A percentile compares a stretch with the other conserved stretches of the same genome.
phyloP scores from a whole-genome alignment of 2,113 vertebrate genomes.

The Rana temporaria region DNA sequence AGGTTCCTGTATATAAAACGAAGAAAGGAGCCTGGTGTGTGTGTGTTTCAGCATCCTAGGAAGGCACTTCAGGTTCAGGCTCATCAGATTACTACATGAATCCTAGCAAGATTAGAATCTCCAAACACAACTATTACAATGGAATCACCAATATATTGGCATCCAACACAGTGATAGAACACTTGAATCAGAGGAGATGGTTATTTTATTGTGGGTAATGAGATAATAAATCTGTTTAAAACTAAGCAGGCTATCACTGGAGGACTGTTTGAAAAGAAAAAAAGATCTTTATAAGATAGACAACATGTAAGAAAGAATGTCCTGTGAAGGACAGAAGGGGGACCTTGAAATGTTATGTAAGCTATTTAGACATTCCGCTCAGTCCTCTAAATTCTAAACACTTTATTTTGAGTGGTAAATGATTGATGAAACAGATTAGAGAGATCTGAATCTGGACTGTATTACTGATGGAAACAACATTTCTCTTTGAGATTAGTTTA shows the following conservation, averaged over 20 bases:
- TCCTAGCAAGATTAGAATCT: no score
- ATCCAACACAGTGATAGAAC: no score
- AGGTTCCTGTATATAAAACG: no score
- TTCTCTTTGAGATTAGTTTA: conserved; percentile 39
- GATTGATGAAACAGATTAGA: conserved; percentile 50
- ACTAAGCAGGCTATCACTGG: background rate
- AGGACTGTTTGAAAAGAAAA: background rate
- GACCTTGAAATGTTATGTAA: conserved; percentile 16
- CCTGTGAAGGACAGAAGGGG: conserved; percentile 26
- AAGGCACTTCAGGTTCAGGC: no score
- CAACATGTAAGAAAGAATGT: background rate
- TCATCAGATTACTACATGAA: no score
- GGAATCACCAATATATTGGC: no score
- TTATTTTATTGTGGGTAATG: no score
- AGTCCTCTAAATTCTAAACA: conserved; percentile 31
- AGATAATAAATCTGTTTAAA: no score
- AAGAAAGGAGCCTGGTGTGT: no score
- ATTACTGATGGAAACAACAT: conserved; percentile 29
- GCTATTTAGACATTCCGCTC: conserved; percentile 28
- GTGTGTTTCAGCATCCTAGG: no score
- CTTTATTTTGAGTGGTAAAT: conserved; percentile 39
- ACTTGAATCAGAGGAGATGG: no score
- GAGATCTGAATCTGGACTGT: conserved; percentile 24
- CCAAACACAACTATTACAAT: no score
- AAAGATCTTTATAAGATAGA: background rate